Evolutionary conservation across 2,888 invertebrate species (phyloP).

Genomic region (Dryococelus australis): DNA sequence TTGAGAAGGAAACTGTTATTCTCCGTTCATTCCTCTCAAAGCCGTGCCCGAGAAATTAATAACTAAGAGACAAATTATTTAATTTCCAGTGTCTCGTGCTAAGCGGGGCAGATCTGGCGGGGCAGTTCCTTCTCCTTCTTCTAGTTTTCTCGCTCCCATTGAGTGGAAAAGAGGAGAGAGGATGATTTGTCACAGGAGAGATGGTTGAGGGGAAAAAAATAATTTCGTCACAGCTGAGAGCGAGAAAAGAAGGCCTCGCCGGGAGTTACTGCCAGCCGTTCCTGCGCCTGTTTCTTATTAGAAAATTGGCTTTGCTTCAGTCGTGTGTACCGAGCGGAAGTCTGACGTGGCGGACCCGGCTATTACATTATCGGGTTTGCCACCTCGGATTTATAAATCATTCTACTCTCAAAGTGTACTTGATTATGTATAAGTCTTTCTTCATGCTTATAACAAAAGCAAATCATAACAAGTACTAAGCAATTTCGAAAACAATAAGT

Average conservation of each 20-base stretch:
- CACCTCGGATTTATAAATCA: too few species aligned
- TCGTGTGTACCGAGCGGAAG: too few species aligned
- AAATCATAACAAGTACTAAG: too few species aligned
- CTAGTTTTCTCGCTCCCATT: background rate
- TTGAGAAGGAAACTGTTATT: background rate
- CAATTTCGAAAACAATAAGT: too few species aligned
- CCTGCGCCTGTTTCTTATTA: background rate
- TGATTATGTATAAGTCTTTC: too few species aligned
- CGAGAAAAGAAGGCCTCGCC: background rate
- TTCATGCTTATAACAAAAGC: too few species aligned
- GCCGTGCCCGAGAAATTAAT: background rate
- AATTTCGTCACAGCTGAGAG: background rate
- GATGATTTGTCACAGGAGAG: background rate
- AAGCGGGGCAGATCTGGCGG: background rate
- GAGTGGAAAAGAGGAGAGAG: background rate
- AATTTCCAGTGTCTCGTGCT: slow-evolving; percentile 9
- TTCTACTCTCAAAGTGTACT: too few species aligned
- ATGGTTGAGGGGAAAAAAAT: background rate
- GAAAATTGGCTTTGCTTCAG: too few species aligned
- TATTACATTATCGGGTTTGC: too few species aligned
- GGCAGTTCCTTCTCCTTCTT: background rate
- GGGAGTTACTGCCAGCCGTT: background rate
- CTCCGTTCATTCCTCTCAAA: background rate
- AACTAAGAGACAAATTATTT: slow-evolving; percentile 1
- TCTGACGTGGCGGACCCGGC: too few species aligned